These are phyloP conservation scores for Rostratula benghalensis DNA, from an alignment of 2,113 vertebrate genomes.

Conservation along the genomic window DNA sequence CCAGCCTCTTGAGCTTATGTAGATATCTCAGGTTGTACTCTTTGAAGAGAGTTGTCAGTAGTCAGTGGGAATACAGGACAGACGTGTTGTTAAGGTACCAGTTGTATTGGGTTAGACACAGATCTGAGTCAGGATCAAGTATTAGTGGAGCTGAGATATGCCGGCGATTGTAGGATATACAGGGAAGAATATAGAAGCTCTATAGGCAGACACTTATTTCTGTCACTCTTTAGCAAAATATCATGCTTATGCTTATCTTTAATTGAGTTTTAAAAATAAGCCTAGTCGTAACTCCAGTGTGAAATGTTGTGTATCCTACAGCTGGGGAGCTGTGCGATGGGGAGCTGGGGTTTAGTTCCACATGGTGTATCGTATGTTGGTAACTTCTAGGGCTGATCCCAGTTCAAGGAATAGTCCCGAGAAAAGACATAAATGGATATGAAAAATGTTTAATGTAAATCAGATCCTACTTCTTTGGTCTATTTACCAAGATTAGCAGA, in stretches of 20 bases:
- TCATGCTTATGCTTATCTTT: background rate
- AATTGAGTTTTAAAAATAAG: background rate
- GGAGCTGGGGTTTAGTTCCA: background rate
- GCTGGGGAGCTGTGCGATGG: background rate
- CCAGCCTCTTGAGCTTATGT: background rate
- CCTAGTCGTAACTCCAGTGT: background rate
- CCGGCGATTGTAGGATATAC: background rate
- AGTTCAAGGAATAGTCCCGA: background rate
- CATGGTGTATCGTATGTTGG: background rate
- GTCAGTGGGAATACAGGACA: background rate
- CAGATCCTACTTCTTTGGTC: background rate
- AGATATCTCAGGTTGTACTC: background rate
- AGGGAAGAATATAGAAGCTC: background rate
- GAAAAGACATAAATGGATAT: background rate
- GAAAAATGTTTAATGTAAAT: background rate
- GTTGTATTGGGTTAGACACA: background rate
- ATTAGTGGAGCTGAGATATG: background rate
- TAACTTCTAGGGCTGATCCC: background rate
- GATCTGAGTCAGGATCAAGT: background rate
- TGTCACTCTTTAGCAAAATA: background rate
- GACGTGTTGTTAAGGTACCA: background rate
- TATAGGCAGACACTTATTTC: background rate
- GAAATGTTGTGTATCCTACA: background rate
- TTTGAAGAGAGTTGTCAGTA: background rate
- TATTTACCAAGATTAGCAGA: slow-evolving; percentile 51